phyloP scores from a whole-genome alignment of 2,113 vertebrate genomes.

The Callocephalon fimbriatum region DNA sequence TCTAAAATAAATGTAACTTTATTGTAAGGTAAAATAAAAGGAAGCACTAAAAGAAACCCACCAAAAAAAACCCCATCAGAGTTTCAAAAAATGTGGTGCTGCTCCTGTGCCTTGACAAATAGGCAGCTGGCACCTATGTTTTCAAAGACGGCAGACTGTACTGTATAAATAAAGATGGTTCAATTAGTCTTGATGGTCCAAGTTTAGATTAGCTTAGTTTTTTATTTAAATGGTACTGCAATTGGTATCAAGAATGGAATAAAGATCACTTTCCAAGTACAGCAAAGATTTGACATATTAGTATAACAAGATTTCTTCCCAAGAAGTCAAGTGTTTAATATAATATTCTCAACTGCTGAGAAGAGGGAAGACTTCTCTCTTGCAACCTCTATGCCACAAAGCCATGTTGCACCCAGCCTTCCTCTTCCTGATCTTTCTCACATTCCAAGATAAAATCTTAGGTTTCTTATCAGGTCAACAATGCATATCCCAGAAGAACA shows the following conservation, averaged over 20 bases:
- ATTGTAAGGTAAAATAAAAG: background rate
- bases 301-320: background rate
- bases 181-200: background rate
- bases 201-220: background rate
- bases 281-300: background rate
- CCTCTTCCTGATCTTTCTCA: background rate
- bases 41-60: background rate
- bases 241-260: background rate
- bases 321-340: background rate
- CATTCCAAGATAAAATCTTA: background rate
- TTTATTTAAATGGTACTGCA: background rate
- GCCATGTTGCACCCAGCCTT: background rate
- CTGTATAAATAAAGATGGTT: background rate
- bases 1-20: background rate
- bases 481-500: background rate
- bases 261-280: background rate
- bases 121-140: background rate
- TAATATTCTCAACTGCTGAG: background rate
- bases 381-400: background rate
- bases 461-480: background rate
- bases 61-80: background rate
- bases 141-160: background rate
- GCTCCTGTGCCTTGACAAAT: background rate
- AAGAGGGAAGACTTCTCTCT: background rate
- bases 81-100: background rate